Evolutionary conservation across 2,888 invertebrate species (phyloP).

Genomic region (Agrochola circellaris): DNA sequence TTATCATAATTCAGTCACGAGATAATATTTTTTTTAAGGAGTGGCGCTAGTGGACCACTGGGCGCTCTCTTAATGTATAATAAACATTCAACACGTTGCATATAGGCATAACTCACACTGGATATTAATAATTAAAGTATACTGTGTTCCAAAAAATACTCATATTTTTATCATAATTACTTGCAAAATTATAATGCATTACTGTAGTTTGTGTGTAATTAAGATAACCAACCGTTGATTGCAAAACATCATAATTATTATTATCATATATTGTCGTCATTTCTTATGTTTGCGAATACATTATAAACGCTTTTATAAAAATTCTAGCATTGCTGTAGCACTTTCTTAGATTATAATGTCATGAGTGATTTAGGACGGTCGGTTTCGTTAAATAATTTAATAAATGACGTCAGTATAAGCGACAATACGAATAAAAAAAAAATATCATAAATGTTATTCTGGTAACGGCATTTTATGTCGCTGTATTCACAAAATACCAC

Average conservation of each 20-base stretch:
- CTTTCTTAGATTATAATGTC: constrained; percentile 35
- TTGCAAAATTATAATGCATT: constrained; percentile 14
- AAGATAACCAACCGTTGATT: constrained; percentile 17
- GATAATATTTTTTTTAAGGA: too few species aligned
- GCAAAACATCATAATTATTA: background rate
- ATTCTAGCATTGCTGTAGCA: constrained; percentile 32
- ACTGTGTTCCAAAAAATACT: background rate
- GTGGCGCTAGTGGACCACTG: too few species aligned
- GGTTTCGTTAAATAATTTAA: constrained; percentile 33
- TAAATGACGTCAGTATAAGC: background rate
- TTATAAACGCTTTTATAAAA: constrained; percentile 24
- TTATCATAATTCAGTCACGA: too few species aligned
- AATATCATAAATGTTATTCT: background rate
- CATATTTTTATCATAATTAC: constrained; percentile 7
- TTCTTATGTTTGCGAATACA: constrained; percentile 2
- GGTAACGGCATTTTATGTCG: background rate
- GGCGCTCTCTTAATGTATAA: background rate
- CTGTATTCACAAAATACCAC: background rate
- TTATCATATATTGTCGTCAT: background rate
- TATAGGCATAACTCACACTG: background rate
- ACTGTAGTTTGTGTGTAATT: background rate
- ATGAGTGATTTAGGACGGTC: constrained; percentile 4
- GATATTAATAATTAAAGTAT: background rate
- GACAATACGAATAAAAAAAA: background rate
- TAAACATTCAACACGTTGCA: background rate